These are phyloP conservation scores for Eublepharis macularius DNA, from an alignment of 2,113 vertebrate genomes.

Conservation along the genomic window DNA sequence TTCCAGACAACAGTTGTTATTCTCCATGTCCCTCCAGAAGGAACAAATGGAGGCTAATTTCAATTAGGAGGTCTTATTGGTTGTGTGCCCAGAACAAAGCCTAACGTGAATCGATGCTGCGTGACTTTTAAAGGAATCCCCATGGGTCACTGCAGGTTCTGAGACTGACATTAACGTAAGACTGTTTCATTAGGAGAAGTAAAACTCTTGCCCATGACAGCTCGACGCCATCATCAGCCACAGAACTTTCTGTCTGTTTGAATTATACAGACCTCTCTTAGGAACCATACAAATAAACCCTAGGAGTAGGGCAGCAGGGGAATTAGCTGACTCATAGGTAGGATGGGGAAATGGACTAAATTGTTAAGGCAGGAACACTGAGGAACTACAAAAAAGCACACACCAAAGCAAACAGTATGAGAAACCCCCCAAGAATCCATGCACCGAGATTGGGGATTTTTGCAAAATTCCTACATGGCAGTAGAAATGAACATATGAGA, in stretches of 20 bases:
- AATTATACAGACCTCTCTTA: neutral
- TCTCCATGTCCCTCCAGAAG: neutral
- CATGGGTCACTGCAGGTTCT: neutral
- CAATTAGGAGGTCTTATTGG: neutral
- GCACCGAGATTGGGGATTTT: neutral
- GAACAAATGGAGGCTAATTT: neutral
- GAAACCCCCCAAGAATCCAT: neutral
- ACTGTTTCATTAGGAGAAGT: constrained; percentile 1
- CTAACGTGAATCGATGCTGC: neutral
- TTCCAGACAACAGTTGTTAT: neutral
- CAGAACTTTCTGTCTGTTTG: neutral
- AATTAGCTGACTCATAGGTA: constrained; percentile 4
- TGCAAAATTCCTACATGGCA: neutral
- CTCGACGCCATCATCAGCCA: neutral
- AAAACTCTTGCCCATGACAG: neutral
- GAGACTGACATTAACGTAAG: neutral
- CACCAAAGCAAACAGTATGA: neutral
- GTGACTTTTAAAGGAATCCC: neutral
- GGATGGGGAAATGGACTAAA: neutral
- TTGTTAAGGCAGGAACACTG: constrained; percentile 1
- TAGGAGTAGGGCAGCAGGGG: neutral
- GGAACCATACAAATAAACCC: neutral
- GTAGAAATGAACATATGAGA: neutral
- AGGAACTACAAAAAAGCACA: neutral
- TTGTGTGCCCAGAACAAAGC: neutral